phyloP scores from a whole-genome alignment of 35 echinoderm and acorn worm species.

The Nesometra sesokonis region DNA sequence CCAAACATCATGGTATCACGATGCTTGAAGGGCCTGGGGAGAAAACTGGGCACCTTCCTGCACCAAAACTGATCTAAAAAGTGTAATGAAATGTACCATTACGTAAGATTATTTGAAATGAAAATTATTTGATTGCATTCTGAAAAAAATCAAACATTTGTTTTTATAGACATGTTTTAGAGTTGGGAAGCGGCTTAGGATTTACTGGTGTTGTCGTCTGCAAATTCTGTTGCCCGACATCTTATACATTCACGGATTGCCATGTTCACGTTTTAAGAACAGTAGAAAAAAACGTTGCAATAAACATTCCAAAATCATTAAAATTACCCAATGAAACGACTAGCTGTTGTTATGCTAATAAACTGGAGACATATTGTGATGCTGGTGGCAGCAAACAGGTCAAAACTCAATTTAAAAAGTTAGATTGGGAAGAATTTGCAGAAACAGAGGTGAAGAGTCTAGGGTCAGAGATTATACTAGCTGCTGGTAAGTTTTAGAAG shows the following conservation, averaged over 20 bases:
- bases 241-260: slow-evolving; percentile 31
- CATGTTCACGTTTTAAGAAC: slow-evolving; percentile 27
- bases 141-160: no score
- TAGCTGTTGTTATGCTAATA: no score
- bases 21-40: no score
- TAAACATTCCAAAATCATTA: neutral
- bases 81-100: no score
- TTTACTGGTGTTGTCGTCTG: slow-evolving; percentile 25
- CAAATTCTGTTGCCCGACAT: slow-evolving; percentile 13
- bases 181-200: slow-evolving; percentile 46
- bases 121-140: no score
- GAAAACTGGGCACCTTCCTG: no score
- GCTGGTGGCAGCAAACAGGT: neutral
- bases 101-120: no score
- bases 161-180: slow-evolving; percentile 27
- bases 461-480: slow-evolving; percentile 31
- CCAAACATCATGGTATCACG: no score
- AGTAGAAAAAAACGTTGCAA: slow-evolving; percentile 13
- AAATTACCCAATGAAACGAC: neutral
- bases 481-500: slow-evolving; percentile 27
- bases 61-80: no score
- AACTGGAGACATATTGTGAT: no score
- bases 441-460: neutral
- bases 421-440: slow-evolving; percentile 33
- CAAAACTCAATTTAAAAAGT: neutral